phyloP scores from a whole-genome alignment of 2,888 invertebrate genomes.

The Phragmatobia fuliginosa region DNA sequence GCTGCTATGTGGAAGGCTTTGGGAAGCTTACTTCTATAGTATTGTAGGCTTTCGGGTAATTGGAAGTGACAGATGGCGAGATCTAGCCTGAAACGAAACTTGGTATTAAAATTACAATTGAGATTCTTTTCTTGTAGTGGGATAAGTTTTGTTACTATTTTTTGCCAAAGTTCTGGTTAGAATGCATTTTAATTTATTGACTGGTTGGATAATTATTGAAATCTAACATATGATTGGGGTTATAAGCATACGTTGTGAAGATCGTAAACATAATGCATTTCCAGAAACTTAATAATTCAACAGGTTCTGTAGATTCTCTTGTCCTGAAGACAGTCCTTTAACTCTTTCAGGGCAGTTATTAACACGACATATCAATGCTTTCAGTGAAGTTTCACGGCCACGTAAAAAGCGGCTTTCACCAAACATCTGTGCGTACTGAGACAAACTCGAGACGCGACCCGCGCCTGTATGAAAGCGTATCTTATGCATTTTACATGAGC shows the following conservation, averaged over 20 bases:
- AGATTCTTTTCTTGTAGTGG: neutral
- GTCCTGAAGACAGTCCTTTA: neutral
- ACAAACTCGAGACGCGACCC: constrained; percentile 71
- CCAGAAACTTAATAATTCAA: neutral
- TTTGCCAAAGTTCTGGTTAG: no score
- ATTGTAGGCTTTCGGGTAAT: constrained; percentile 4
- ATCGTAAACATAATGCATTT: neutral
- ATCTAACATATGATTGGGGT: no score
- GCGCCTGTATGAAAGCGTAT: constrained; percentile 73
- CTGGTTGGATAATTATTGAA: no score
- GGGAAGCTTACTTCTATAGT: neutral
- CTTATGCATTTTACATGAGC: constrained; percentile 90
- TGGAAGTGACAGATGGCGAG: neutral
- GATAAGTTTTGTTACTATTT: no score
- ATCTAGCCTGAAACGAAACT: neutral
- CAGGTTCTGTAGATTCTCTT: neutral
- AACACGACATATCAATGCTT: constrained; percentile 42
- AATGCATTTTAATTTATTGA: no score
- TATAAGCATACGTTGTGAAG: no score
- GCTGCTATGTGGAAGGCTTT: constrained; percentile 5
- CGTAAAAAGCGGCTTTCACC: constrained; percentile 73
- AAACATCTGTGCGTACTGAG: constrained; percentile 78
- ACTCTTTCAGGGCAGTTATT: constrained; percentile 26
- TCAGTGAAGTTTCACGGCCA: constrained; percentile 69
- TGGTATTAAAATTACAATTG: neutral